Base-by-base conservation (phyloP, 2,797 vertebrate genomes). In the Perdix hodgsoniae region DNA sequence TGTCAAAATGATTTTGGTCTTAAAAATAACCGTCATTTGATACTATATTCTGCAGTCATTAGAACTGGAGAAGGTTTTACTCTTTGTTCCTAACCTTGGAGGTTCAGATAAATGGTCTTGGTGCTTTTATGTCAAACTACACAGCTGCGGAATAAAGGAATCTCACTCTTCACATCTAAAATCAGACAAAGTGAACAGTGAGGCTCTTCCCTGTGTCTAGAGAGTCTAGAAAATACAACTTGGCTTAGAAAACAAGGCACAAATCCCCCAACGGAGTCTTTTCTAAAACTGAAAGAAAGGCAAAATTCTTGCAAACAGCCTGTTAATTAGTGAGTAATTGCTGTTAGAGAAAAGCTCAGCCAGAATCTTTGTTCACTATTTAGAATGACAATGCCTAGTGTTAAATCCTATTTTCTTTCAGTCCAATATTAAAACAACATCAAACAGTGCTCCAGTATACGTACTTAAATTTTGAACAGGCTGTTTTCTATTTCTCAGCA, bases 311-410 rank as follows among this genome's bases (percentile, higher is more conserved):
- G 29, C 15, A 83, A 90, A 47, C 0, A 6, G n/a, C 19, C 60
- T 80, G 33, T 67, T 91, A 86, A 91, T 91, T 93, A 57, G 50
- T 23, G 59, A 64, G 29, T 83, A 92, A 94, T 89, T 95, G 81
- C 39, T 71, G 19, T 82, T 80, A 84, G 27, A 64, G 14, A 50
- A 71, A 88, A 88, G 11, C 39, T 67, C 37, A 26, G 33, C 23
- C 4, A n/a, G 44, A 52, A 54, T 79, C 66, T 66, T 91, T 72
- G 27, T 45, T 35, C 31, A 29, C 27, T 65, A 23, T 64, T 84
- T 93, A 61, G 31, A 91, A 73, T 63, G 56, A 44, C 24, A 94
- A 66, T 50, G 74, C 10, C n/a, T 91, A 83, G 86, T 84, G 31
- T 85, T 92, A 94, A 95, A 78, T 84, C 66, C 71, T 79, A 29